Evolutionary conservation across 2,888 invertebrate species (phyloP).

Genomic region (Rugalucina vietnamica): DNA sequence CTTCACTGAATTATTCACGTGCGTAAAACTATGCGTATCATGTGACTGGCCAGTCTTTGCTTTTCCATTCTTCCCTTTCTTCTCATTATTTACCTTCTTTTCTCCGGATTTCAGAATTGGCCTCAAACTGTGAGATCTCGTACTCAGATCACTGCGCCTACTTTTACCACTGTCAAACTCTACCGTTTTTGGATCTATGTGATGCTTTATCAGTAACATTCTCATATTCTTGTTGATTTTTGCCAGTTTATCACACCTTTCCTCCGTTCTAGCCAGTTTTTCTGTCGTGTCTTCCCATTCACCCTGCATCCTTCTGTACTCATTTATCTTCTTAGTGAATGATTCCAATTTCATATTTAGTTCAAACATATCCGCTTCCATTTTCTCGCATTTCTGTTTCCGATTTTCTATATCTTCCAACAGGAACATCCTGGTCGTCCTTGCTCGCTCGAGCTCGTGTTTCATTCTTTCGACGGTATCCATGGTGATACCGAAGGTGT

Average conservation of each 20-base stretch:
- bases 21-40: slow-evolving; percentile 35
- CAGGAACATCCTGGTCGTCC: slow-evolving; percentile 52
- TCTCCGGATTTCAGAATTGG: slow-evolving; percentile 46
- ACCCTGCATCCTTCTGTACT: slow-evolving; percentile 41
- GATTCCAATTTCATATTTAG: slow-evolving; percentile 63
- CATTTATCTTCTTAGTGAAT: slow-evolving; percentile 53
- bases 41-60: not conserved
- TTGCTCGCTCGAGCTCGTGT: slow-evolving; percentile 55
- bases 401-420: slow-evolving; percentile 61
- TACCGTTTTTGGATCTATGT: slow-evolving; percentile 59
- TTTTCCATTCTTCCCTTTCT: not conserved
- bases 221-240: slow-evolving; percentile 55
- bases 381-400: slow-evolving; percentile 57
- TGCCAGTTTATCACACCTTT: slow-evolving; percentile 54
- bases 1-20: not conserved
- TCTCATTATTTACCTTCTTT: not conserved
- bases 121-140: not conserved
- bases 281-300: slow-evolving; percentile 52
- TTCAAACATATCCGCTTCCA: slow-evolving; percentile 63
- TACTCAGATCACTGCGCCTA: slow-evolving; percentile 37
- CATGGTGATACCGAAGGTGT: slow-evolving; percentile 54
- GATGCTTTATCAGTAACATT: slow-evolving; percentile 52
- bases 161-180: slow-evolving; percentile 56
- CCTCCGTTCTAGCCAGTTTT: slow-evolving; percentile 34
- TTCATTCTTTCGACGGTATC: slow-evolving; percentile 61